Percentiles rank a stretch among this genome's conserved stretches.
phyloP scores from a whole-genome alignment of 2,888 invertebrate genomes.

The Lithosia quadra region DNA sequence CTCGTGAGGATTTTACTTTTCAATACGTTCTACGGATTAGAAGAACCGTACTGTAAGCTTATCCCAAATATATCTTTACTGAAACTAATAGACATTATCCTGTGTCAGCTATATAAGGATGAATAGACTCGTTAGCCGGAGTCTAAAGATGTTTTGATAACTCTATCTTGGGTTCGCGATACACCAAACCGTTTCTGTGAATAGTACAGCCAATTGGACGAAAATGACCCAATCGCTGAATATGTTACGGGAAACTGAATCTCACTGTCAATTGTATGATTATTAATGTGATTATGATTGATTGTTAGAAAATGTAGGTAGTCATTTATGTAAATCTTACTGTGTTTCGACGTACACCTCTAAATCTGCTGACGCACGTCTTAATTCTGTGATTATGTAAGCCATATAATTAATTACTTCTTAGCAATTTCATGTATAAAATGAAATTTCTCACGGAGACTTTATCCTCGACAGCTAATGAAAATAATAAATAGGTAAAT shows the following conservation, averaged over 20 bases:
- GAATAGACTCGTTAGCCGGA: constrained; percentile 7
- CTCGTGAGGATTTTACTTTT: background rate
- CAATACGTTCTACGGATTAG: background rate
- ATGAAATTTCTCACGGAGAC: background rate
- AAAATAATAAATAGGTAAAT: background rate
- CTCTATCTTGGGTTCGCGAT: background rate
- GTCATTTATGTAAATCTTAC: too few species aligned
- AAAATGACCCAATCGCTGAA: background rate
- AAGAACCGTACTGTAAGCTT: background rate
- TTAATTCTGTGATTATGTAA: too few species aligned
- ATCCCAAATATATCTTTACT: background rate
- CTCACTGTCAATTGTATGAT: background rate
- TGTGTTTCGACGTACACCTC: too few species aligned
- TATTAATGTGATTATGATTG: too few species aligned
- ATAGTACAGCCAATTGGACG: background rate
- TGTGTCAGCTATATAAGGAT: background rate
- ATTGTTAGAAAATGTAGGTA: too few species aligned
- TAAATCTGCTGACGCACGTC: too few species aligned
- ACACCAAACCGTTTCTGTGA: constrained; percentile 2
- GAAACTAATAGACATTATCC: background rate
- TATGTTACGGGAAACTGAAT: background rate
- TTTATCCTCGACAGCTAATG: background rate
- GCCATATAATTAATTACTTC: too few species aligned
- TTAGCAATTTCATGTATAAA: too few species aligned
- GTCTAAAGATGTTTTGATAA: constrained; percentile 4